Percentiles rank a stretch among this genome's conserved stretches.
Evolutionary conservation across 2,113 vertebrate genomes (phyloP).

Genomic region (Triplophysa rosa): DNA sequence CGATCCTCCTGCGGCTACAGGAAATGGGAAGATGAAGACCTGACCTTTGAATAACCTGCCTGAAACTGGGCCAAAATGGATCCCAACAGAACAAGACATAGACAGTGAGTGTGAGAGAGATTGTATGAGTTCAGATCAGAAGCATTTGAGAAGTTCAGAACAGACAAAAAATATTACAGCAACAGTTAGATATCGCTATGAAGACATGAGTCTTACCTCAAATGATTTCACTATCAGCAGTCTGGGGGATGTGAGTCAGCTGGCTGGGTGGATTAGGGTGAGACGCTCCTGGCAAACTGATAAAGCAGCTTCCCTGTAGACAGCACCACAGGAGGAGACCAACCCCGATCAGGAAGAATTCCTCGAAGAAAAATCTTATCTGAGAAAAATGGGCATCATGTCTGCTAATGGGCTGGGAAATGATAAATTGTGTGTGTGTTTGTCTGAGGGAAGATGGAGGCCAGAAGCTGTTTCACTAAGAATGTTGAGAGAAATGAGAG

Average conservation of each 20-base stretch:
- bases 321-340: constrained; percentile 13
- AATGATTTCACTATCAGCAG: background rate
- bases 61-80: constrained; percentile 7
- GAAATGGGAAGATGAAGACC: constrained; percentile 16
- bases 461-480: background rate
- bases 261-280: constrained; percentile 2
- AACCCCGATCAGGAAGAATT: background rate
- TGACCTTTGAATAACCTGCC: constrained; percentile 26
- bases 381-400: constrained; percentile 13
- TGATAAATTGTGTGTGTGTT: constrained; percentile 12
- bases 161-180: too few species aligned
- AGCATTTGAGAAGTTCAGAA: background rate
- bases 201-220: background rate
- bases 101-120: background rate
- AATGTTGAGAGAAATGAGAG: background rate
- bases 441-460: too few species aligned
- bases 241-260: constrained; percentile 18
- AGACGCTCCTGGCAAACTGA: constrained; percentile 8
- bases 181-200: too few species aligned
- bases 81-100: background rate
- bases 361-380: constrained; percentile 32
- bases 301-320: constrained; percentile 15
- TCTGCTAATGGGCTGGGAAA: constrained; percentile 29
- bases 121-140: background rate
- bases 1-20: constrained; percentile 24